These are phyloP conservation scores for Caenorhabditis latens DNA, from an alignment of 1,140 invertebrate genomes.

Conservation along the genomic window DNA sequence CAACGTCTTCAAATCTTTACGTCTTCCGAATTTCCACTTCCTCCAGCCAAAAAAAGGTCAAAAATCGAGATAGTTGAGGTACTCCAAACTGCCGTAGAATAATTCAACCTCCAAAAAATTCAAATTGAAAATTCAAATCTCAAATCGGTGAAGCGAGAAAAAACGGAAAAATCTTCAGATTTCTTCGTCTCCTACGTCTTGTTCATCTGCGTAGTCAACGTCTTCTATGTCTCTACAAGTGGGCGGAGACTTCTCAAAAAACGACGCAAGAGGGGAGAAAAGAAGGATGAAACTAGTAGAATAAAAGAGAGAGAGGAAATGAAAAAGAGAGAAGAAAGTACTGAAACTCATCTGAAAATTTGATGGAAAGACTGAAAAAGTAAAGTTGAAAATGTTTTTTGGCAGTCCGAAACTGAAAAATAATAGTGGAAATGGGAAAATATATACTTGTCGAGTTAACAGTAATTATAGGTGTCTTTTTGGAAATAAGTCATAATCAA, in stretches of 20 bases:
- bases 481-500: too few species aligned
- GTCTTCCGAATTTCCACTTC: not conserved
- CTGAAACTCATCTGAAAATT: slow-evolving; percentile 1
- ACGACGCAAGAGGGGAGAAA: not conserved
- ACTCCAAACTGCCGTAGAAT: not conserved
- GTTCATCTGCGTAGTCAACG: not conserved
- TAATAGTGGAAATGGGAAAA: too few species aligned
- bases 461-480: too few species aligned
- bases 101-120: slow-evolving; percentile 12
- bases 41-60: slow-evolving; percentile 4
- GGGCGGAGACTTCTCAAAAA: slow-evolving; percentile 1
- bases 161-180: slow-evolving; percentile 11
- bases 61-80: not conserved
- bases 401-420: too few species aligned
- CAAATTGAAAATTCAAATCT: slow-evolving; percentile 20
- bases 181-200: not conserved
- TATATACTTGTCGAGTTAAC: too few species aligned
- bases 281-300: slow-evolving; percentile 25
- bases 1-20: not conserved
- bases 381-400: not conserved
- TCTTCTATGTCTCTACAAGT: slow-evolving; percentile 15
- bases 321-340: not conserved
- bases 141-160: slow-evolving; percentile 50
- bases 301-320: not conserved
- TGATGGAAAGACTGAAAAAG: not conserved